Conservation (phyloP, 2,113 vertebrate species). For the Shinisaurus crocodilurus region DNA sequence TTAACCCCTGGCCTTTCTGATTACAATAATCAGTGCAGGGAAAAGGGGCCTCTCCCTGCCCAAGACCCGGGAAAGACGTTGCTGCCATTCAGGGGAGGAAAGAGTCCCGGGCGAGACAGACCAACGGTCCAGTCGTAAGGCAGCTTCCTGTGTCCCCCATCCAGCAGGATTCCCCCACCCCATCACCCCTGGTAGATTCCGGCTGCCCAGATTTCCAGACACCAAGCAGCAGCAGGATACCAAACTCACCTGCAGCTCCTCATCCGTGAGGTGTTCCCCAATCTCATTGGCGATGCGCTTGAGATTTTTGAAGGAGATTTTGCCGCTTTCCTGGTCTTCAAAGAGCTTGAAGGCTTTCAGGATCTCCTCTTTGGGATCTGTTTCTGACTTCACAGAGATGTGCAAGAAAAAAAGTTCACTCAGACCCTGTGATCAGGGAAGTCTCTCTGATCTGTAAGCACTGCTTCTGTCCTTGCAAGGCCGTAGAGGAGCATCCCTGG, state of each 20-base stretch:
- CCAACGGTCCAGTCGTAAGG: too few relatives aligned
- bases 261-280: constrained; percentile 32
- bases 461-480: not conserved
- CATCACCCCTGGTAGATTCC: too few relatives aligned
- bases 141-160: too few relatives aligned
- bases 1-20: not conserved
- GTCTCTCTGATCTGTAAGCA: not conserved
- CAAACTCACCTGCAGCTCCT: constrained; percentile 15
- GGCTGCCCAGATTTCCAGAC: not conserved
- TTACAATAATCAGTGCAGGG: not conserved
- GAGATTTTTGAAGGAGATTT: constrained; percentile 22
- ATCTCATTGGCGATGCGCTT: constrained; percentile 50
- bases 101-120: too few relatives aligned
- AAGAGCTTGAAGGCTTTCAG: constrained; percentile 61
- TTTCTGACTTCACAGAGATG: constrained; percentile 43
- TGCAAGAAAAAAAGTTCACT: not conserved
- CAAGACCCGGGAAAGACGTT: too few relatives aligned
- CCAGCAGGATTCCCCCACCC: not conserved
- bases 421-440: not conserved
- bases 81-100: too few relatives aligned
- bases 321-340: constrained; percentile 39
- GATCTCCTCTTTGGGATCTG: constrained; percentile 51
- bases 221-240: too few relatives aligned
- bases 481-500: too few relatives aligned
- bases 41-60: not conserved